Evolutionary conservation across 1,140 invertebrate species (phyloP), one percentile per base, ranked within the genome.

Genomic region (Maniola jurtina): DNA sequence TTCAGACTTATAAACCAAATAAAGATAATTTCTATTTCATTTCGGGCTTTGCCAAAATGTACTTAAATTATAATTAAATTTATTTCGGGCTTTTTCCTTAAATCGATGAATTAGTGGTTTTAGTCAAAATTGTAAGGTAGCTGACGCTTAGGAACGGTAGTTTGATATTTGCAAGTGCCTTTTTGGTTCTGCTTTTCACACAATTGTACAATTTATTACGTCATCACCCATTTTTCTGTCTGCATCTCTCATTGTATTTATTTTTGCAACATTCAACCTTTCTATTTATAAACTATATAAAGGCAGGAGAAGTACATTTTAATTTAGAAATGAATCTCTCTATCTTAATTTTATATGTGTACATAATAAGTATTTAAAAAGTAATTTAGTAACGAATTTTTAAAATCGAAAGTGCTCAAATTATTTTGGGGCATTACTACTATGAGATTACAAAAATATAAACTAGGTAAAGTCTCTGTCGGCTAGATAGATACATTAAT

Each of bases 181-280:
- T 61, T 61, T 61, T 61, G 14, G 16, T 61, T 61, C 48, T 25
- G 48, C 48, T 52, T 52, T 50, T 52, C 14, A 48, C n/a, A 52
- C 10, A 10, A 16, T 5, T 52, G 6, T 11, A 52, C 15, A 6
- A 16, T 52, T 52, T 25, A 25, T 52, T 25, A 52, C 15, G 14
- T 52, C 40, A 42, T 42, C 13, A 11, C 42, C 10, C 48, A 52
- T 48, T 11, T 15, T 14, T 48, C 13, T 48, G 1, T 48, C 45
- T 48, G 25, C 25, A 25, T 25, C 25, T 25, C 25, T 38, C 10
- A 38, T 9, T 9, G 6, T 6, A 6, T 9, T 38, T 11, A 11
- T 38, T 38, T 38, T 38, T 9, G 7, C 10, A 38, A 38, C 5
- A 38, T 38, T 38, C 7, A 11, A 3, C 38, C 38, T 11, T 36